These are phyloP conservation scores for Labeo calbasu DNA, from an alignment of 2,797 vertebrate species.

Conservation along the genomic window DNA sequence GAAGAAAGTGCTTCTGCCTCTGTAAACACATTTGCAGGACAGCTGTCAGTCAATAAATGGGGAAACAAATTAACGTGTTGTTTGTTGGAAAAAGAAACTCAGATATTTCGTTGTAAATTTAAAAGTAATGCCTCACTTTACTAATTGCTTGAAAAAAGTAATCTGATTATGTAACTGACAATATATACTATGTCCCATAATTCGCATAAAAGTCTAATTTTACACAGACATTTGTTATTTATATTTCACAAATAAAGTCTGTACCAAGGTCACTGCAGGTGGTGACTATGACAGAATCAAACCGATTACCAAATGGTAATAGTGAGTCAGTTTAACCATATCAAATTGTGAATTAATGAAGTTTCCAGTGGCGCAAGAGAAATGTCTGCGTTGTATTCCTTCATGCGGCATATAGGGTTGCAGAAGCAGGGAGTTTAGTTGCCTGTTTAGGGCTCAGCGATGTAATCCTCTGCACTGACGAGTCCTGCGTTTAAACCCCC, in stretches of 20 bases:
- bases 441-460: not conserved
- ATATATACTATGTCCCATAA: not conserved
- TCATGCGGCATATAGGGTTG: not conserved
- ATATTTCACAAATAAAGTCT: not conserved
- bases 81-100: too few relatives aligned
- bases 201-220: not conserved
- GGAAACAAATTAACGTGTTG: too few relatives aligned
- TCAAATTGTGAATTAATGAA: constrained; percentile 22
- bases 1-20: too few relatives aligned
- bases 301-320: not conserved
- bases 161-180: not conserved
- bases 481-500: not conserved
- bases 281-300: not conserved
- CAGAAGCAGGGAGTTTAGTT: not conserved
- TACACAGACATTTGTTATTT: not conserved
- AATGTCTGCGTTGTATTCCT: not conserved
- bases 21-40: too few relatives aligned
- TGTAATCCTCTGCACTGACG: not conserved
- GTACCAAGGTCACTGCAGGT: not conserved
- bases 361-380: constrained; percentile 12
- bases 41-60: too few relatives aligned
- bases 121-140: not conserved
- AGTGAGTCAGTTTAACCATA: constrained; percentile 13
- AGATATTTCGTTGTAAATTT: not conserved
- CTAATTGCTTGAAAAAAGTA: not conserved